Conservation (phyloP, 2,113 vertebrate genomes). For the Fukomys damarensis region DNA sequence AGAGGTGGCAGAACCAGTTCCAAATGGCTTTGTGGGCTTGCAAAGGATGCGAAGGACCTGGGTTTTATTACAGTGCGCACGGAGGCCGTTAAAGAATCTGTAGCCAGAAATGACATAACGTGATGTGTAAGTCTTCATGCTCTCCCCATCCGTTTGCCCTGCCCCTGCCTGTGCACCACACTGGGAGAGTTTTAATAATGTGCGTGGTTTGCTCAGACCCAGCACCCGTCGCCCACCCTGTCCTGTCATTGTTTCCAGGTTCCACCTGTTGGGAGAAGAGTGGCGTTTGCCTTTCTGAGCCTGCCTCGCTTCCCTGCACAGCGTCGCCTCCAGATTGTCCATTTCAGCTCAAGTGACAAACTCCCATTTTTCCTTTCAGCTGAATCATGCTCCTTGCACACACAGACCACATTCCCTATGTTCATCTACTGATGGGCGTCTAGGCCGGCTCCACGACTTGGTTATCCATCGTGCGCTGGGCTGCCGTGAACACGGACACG, state of each 20-base stretch:
- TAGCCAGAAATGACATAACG: background rate
- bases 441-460: background rate
- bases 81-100: background rate
- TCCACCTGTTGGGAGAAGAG: too few species aligned
- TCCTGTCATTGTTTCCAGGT: too few species aligned
- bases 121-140: background rate
- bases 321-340: background rate
- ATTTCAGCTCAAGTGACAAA: background rate
- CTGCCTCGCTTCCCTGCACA: background rate
- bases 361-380: background rate
- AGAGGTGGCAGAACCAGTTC: background rate
- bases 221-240: background rate
- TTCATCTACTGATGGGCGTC: background rate
- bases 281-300: too few species aligned
- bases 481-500: background rate
- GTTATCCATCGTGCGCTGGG: fast-evolving
- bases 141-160: fast-evolving
- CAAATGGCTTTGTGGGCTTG: background rate
- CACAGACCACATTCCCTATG: background rate
- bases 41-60: background rate
- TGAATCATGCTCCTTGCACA: too few species aligned
- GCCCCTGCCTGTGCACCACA: background rate
- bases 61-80: background rate
- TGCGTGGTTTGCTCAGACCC: fast-evolving
- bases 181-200: background rate